Evolutionary conservation across 2,888 invertebrate genomes (phyloP).

Genomic region (Netelia inedita): DNA sequence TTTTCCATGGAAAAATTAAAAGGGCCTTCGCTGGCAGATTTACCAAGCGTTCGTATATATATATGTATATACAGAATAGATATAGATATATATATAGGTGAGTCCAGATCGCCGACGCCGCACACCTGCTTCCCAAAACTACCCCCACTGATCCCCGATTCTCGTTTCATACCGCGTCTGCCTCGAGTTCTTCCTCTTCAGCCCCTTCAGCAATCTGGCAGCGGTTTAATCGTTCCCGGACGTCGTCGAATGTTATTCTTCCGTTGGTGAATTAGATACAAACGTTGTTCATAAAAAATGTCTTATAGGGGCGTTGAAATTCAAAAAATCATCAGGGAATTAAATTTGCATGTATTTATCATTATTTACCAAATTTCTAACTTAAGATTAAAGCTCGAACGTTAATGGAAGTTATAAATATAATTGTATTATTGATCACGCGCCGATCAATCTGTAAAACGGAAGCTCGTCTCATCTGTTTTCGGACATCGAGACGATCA

Average conservation of each 20-base stretch:
- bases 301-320: no score
- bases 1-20: conserved; percentile 67
- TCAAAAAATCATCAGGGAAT: no score
- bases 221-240: conserved; percentile 38
- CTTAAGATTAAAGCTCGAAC: no score
- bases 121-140: conserved; percentile 70
- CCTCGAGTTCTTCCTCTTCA: conserved; percentile 39
- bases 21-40: conserved; percentile 50
- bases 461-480: no score
- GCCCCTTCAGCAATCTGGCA: conserved; percentile 30
- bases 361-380: no score
- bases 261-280: neutral
- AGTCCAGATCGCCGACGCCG: conserved; percentile 61
- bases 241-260: conserved; percentile 17
- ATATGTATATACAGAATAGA: neutral
- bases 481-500: neutral
- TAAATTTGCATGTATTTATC: no score
- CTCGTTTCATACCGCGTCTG: conserved; percentile 33
- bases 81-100: conserved; percentile 2
- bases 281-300: no score
- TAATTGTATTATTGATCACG: no score
- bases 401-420: no score
- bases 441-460: no score
- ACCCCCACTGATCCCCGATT: conserved; percentile 61
- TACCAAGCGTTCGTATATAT: neutral